Evolutionary conservation across 2,113 vertebrate species (phyloP).

Genomic region (Lampris incognitus): DNA sequence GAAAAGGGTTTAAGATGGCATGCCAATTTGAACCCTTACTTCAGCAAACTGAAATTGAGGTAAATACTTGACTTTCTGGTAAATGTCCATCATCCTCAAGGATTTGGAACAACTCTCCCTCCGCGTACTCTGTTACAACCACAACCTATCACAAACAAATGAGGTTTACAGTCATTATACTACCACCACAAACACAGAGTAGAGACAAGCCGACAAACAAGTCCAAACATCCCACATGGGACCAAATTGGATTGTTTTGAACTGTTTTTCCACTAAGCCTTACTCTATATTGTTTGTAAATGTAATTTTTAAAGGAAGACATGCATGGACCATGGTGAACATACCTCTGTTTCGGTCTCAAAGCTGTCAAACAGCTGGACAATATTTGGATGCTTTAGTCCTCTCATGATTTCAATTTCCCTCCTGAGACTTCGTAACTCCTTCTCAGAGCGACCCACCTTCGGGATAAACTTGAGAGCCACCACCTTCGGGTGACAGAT

Average conservation of each 20-base stretch:
- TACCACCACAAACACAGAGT: not conserved
- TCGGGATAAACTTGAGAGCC: constrained; percentile 97
- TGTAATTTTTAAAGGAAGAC: not conserved
- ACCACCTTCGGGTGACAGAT: constrained; percentile 84
- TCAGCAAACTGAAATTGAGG: not conserved
- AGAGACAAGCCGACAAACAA: not conserved
- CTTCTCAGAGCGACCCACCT: constrained; percentile 90
- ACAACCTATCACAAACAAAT: constrained; percentile 86
- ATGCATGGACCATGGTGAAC: not conserved
- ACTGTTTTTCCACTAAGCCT: no score
- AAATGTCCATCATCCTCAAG: constrained; percentile 92
- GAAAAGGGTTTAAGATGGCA: no score
- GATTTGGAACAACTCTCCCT: constrained; percentile 96
- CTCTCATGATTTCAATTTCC: constrained; percentile 96
- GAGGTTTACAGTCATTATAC: not conserved
- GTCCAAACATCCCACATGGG: not conserved
- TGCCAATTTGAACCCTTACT: not conserved
- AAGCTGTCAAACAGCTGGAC: constrained; percentile 95
- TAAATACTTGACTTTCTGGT: constrained; percentile 89
- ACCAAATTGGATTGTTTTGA: not conserved
- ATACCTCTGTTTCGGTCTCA: constrained; percentile 92
- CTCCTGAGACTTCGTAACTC: constrained; percentile 89
- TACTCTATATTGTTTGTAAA: not conserved
- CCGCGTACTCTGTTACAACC: constrained; percentile 95
- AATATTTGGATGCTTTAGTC: constrained; percentile 92